Conservation (phyloP, 2,888 invertebrate genomes). For the Nomada flava region DNA sequence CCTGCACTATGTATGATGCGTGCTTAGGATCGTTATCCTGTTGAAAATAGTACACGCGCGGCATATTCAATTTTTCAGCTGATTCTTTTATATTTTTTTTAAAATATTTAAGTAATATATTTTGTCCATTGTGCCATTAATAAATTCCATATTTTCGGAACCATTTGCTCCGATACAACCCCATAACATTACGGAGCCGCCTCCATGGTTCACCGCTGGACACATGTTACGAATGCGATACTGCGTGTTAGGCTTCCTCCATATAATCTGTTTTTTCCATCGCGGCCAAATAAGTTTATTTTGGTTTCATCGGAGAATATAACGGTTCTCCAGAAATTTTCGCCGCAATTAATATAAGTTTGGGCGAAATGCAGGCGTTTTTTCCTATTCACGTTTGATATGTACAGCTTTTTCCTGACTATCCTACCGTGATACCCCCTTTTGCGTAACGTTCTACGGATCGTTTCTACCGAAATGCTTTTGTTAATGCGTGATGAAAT, state of each 20-base stretch:
- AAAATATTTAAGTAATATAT: neutral
- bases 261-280: neutral
- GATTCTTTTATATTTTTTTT: neutral
- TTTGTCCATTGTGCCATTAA: neutral
- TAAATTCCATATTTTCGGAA: slow-evolving; percentile 1
- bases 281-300: neutral
- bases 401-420: neutral
- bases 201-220: neutral
- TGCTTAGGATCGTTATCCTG: too few species aligned
- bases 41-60: too few species aligned
- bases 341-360: neutral
- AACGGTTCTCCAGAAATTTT: neutral
- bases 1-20: too few species aligned
- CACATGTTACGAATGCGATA: neutral
- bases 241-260: neutral
- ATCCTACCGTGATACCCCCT: neutral
- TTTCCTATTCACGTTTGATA: neutral
- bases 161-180: neutral
- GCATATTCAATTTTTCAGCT: neutral
- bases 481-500: slow-evolving; percentile 7
- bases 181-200: neutral
- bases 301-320: neutral
- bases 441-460: neutral
- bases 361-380: slow-evolving; percentile 1
- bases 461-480: neutral